phyloP scores from a whole-genome alignment of 1,140 invertebrate genomes.

The Drosophila fuyamai region DNA sequence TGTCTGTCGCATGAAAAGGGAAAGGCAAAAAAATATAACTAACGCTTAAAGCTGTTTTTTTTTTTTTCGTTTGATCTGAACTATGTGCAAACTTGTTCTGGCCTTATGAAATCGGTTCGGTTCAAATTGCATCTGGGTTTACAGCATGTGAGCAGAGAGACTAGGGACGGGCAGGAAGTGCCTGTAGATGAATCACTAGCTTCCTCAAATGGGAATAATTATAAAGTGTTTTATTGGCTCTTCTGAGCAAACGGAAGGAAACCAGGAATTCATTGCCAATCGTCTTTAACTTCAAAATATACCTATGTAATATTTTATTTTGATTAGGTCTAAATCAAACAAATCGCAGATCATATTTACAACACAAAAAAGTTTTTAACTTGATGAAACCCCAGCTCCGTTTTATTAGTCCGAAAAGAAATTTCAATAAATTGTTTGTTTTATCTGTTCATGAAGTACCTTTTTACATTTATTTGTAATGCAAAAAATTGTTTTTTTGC shows the following conservation, averaged over 20 bases:
- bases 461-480: too few species aligned
- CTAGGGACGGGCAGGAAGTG: conserved; percentile 52
- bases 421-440: too few species aligned
- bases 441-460: too few species aligned
- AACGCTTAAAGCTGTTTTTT: conserved; percentile 50
- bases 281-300: too few species aligned
- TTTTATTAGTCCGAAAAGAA: too few species aligned
- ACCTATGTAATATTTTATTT: neutral
- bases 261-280: neutral
- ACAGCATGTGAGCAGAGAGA: conserved; percentile 33
- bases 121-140: conserved; percentile 57
- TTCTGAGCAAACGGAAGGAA: neutral
- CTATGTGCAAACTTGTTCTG: conserved; percentile 74
- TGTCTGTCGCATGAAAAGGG: conserved; percentile 69
- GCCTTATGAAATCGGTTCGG: conserved; percentile 43
- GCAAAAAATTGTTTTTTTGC: too few species aligned
- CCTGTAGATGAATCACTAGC: conserved; percentile 32
- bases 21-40: conserved; percentile 68
- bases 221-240: neutral
- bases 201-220: conserved; percentile 31
- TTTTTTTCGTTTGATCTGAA: conserved; percentile 41
- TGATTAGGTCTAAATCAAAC: neutral
- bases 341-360: too few species aligned
- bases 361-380: too few species aligned
- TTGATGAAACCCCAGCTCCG: too few species aligned